phyloP scores from a whole-genome alignment of 2,888 invertebrate species.

The Thecocarcelia acutangulata region DNA sequence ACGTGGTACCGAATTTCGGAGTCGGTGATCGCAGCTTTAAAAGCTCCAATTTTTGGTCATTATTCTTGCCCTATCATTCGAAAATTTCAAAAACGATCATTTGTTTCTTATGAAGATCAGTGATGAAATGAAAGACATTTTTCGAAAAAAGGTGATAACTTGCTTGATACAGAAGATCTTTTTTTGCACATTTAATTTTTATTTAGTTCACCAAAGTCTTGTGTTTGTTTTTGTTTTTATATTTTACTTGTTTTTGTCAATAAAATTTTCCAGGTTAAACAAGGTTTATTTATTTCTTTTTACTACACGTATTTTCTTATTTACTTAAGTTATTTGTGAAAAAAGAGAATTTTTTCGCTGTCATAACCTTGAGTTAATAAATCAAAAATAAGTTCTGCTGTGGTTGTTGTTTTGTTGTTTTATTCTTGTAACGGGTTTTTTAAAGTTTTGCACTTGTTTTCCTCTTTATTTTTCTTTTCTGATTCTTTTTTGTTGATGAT shows the following conservation, averaged over 20 bases:
- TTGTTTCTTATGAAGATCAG: too few species aligned
- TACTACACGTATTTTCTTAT: conserved; percentile 9
- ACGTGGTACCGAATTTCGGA: too few species aligned
- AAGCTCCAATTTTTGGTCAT: too few species aligned
- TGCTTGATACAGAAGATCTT: too few species aligned
- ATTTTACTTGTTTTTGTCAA: neutral
- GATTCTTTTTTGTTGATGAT: conserved; percentile 16
- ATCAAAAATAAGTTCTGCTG: conserved; percentile 58
- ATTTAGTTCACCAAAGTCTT: too few species aligned
- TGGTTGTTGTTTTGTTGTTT: conserved; percentile 14
- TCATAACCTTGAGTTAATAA: conserved; percentile 65
- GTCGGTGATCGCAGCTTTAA: too few species aligned
- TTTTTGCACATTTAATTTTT: too few species aligned
- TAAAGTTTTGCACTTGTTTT: conserved; percentile 48
- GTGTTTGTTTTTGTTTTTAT: too few species aligned
- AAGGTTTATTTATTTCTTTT: neutral
- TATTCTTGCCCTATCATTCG: too few species aligned
- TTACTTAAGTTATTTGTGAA: conserved; percentile 18
- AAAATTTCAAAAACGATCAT: too few species aligned
- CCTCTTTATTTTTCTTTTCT: conserved; percentile 15
- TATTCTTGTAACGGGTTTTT: conserved; percentile 54
- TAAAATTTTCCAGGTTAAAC: neutral
- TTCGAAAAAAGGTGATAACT: too few species aligned
- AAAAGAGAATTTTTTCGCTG: conserved; percentile 38
- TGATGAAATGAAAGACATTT: too few species aligned